Base-by-base conservation (phyloP, 2,113 vertebrate genomes). In the Platichthys flesus region DNA sequence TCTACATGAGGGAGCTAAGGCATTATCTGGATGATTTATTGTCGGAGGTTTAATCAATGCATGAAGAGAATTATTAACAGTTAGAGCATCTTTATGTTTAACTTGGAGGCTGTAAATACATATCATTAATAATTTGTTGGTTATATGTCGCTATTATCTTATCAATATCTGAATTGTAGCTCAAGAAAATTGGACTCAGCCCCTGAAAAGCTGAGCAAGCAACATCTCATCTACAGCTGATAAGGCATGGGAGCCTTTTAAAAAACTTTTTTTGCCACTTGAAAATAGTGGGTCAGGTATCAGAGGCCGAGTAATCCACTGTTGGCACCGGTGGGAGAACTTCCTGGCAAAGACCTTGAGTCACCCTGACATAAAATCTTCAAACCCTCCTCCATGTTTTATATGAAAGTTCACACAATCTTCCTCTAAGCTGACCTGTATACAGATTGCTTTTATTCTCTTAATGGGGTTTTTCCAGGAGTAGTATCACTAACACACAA, bases 301-400 rank as follows among this genome's bases (percentile, higher is more conserved):
- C 40, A 65, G 23, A n/a, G 63, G 24, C 9, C 8, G 18, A 9
- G 37, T 35, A 40, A 64, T 21, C 71, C 18, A 68, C 21, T 58
- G 2, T 20, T 47, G 2, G 2, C 24, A 31, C 24, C 54, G 20
- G 1, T 60, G 47, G 35, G 14, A 75, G 40, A 18, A 51, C 73
- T 78, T 60, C 18, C 18, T 15, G 10, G 20, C 65, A 55, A 71
- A 37, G 24, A 71, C 12, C 51, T 5, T 40, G 42, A 73, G 70
- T 80, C 72, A 64, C 9, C 15, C 2, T 84, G 79, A 83, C 78
- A 80, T 47, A 16, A 68, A 74, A 63, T 15, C 37, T 26, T 18
- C 35, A 10, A 47, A 24, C 51, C 68, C 77, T 71, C 77, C 56
- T 59, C 24, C 47, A 35, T 47, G 20, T 40, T 67, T 52, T 12